Conservation (phyloP, 1,140 invertebrate genomes). For the Aphaenogaster ashmeadi region DNA sequence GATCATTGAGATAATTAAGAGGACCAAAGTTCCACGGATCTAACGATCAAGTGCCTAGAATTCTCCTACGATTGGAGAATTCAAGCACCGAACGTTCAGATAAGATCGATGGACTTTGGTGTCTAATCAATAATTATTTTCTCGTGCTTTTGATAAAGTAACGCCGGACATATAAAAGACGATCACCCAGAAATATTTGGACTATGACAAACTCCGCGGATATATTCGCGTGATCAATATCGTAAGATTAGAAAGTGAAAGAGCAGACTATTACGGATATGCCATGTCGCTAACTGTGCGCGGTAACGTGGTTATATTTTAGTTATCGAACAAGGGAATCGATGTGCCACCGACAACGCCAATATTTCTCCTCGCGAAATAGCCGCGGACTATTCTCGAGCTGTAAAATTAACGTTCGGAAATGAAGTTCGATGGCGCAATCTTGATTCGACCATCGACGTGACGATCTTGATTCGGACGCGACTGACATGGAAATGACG, state of each 20-base stretch:
- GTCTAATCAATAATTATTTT: not conserved
- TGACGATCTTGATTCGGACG: slow-evolving; percentile 25
- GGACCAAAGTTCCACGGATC: not conserved
- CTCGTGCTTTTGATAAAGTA: not conserved
- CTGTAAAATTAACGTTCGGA: slow-evolving; percentile 51
- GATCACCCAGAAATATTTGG: not conserved
- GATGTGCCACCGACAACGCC: slow-evolving; percentile 47
- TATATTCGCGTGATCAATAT: slow-evolving; percentile 18
- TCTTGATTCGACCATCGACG: slow-evolving; percentile 44
- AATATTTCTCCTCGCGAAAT: slow-evolving; percentile 52
- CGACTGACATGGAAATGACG: slow-evolving; percentile 1
- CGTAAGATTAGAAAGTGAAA: not conserved
- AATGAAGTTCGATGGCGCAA: slow-evolving; percentile 57
- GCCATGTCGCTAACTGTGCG: not conserved
- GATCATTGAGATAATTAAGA: not conserved
- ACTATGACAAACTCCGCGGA: not conserved
- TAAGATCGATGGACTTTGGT: not conserved
- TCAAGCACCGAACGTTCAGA: not conserved
- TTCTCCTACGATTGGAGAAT: not conserved
- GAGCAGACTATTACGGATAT: not conserved
- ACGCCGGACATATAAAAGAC: not conserved
- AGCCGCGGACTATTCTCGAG: slow-evolving; percentile 28
- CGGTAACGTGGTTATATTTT: slow-evolving; percentile 33
- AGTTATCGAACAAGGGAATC: slow-evolving; percentile 48
- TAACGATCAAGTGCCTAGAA: not conserved